Conservation (phyloP, 2,113 vertebrate genomes). For the Pheucticus melanocephalus region DNA sequence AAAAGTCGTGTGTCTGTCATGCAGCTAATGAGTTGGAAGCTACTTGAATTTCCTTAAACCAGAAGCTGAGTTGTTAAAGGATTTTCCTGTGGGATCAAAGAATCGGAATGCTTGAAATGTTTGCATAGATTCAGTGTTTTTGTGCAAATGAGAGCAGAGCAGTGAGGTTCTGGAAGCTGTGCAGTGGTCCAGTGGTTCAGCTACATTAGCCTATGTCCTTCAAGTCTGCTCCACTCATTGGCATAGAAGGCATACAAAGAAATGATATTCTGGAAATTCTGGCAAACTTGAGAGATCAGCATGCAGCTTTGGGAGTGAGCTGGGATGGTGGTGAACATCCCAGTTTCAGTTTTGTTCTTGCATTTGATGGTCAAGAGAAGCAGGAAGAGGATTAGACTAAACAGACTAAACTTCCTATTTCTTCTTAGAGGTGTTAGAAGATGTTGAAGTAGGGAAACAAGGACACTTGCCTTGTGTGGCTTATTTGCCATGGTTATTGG, state of each 20-base stretch:
- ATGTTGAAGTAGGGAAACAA: neutral
- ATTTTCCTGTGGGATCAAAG: neutral
- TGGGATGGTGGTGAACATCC: neutral
- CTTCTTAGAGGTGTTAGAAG: neutral
- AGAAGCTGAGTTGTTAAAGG: neutral
- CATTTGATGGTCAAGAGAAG: neutral
- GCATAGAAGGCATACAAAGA: neutral
- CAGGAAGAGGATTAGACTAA: neutral
- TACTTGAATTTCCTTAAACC: neutral
- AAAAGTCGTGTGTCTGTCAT: fast-evolving
- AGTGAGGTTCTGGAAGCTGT: neutral
- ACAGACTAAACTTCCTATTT: neutral
- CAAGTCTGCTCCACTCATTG: fast-evolving
- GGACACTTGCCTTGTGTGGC: neutral
- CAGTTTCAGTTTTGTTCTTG: neutral
- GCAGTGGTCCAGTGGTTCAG: neutral
- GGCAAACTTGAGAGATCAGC: neutral
- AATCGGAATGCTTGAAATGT: neutral
- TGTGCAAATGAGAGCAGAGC: neutral
- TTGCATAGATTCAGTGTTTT: neutral
- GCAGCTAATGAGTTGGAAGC: neutral
- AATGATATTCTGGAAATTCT: neutral
- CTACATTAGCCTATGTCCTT: fast-evolving
- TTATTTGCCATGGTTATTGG: neutral
- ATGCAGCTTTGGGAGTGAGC: neutral